Conservation (phyloP, 1,140 invertebrate genomes). For the Pseudomyrmex cubaensis region DNA sequence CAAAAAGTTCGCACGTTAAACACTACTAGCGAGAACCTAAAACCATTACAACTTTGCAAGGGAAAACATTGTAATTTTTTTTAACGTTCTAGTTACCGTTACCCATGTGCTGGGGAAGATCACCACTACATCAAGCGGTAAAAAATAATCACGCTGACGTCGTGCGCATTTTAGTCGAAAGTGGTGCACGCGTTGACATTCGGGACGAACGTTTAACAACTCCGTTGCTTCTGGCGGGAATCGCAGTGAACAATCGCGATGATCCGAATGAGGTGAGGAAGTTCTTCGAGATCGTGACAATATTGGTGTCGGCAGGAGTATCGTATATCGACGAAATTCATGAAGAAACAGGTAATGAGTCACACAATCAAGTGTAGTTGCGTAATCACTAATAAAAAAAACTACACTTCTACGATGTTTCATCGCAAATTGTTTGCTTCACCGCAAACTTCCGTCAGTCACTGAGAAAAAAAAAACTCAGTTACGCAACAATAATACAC, state of each 20-base stretch:
- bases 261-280: slow-evolving; percentile 57
- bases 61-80: neutral
- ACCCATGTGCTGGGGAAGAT: slow-evolving; percentile 73
- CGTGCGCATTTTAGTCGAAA: slow-evolving; percentile 66
- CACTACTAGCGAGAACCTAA: neutral
- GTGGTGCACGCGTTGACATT: slow-evolving; percentile 38
- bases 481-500: no score
- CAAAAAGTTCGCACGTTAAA: slow-evolving; percentile 10
- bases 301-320: slow-evolving; percentile 30
- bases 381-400: neutral
- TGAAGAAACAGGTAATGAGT: slow-evolving; percentile 53
- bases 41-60: no score
- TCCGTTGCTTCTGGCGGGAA: slow-evolving; percentile 60
- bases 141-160: slow-evolving; percentile 70
- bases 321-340: slow-evolving; percentile 17
- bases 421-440: neutral
- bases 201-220: slow-evolving; percentile 35
- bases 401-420: no score
- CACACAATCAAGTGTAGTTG: neutral
- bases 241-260: neutral
- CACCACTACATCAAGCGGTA: slow-evolving; percentile 75
- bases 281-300: slow-evolving; percentile 51
- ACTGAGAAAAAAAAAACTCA: neutral
- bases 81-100: slow-evolving; percentile 58
- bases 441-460: neutral